Conservation (phyloP, 2,113 vertebrate genomes). For the zebrafish (Danio rerio) region GRCz12tu NC_133187.1:45513501-45514000, state of each 20-base stretch:
- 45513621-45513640: too few relatives aligned
- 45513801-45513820: constrained; percentile 44
- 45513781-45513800: constrained; percentile 26
- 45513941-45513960: constrained; percentile 54
- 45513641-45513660: too few relatives aligned
- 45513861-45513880: constrained; percentile 34
- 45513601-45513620: too few relatives aligned
- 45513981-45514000: constrained; percentile 60
- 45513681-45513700: too few relatives aligned
- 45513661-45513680: too few relatives aligned
- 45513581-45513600: too few relatives aligned
- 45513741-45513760: constrained; percentile 5
- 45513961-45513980: constrained; percentile 69
- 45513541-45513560: too few relatives aligned
- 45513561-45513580: too few relatives aligned
- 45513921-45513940: constrained; percentile 65
- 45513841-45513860: constrained; percentile 42
- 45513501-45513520: too few relatives aligned
- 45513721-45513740: neutral
- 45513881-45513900: constrained; percentile 48
- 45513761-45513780: constrained; percentile 41
- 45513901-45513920: constrained; percentile 67
- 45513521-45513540: too few relatives aligned
- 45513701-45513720: too few relatives aligned
- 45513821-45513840: constrained; percentile 43